Evolutionary conservation across 2,888 invertebrate genomes (phyloP), one percentile per base, ranked within the genome.

Genomic region (Andrena chrysosceles): DNA sequence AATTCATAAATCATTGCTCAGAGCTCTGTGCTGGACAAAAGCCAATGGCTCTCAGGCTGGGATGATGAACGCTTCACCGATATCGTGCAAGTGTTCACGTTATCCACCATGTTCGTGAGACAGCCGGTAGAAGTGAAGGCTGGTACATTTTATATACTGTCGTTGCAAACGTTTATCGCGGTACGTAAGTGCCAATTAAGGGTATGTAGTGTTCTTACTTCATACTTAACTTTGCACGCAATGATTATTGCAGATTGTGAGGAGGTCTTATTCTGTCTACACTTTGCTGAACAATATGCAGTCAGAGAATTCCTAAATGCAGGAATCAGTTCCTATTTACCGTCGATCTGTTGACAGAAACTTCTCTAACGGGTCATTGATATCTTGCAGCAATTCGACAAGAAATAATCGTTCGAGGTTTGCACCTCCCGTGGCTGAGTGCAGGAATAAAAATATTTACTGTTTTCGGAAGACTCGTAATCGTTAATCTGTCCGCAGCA

Each of bases 31-130:
- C 26, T 83, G 26, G 77, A 71, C 8, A 83, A 73, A 52, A 85
- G 87, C 26, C 89, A 90, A 23, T 92, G 92, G 92, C 80, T 87
- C 8, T 91, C 90, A 7, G 80, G 85, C 5, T 92, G 92, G 92
- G 77, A 89, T 62, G 49, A 82, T n/a, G 83, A 87, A 56, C 26
- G 63, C 52, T 52, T 82, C 16, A 16, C 73, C 7, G 56, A 81
- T 13, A 69, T 81, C 16, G 73, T 63, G 7, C 66, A 80, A 42
- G 13, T 87, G 23, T 59, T 91, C 52, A 81, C 89, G 35, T 79
- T 90, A n/a, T 88, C 91, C 20, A 76, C 84, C 48, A 87, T 89
- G 69, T 87, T 88, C 48, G 77, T 85, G 4, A 89, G 83, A 33
- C 87, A 82, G 23, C 59, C 88, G n/a, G 72, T 89, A 23, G 77